These are phyloP conservation scores for Bombus sylvicola DNA, from an alignment of 1,140 invertebrate genomes.

Conservation along the genomic window DNA sequence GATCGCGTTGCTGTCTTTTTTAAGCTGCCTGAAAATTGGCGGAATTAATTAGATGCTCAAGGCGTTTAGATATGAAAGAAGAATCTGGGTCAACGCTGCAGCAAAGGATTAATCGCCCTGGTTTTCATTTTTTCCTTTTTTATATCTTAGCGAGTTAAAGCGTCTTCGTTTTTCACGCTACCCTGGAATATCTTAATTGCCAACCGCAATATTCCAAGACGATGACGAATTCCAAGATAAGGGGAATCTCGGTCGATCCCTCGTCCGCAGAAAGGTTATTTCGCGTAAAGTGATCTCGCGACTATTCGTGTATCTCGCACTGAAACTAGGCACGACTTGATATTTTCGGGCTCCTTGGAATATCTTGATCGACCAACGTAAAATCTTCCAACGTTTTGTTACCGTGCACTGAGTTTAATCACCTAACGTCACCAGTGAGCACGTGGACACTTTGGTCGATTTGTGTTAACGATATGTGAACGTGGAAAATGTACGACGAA, in stretches of 20 bases:
- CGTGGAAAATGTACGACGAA: too few species aligned
- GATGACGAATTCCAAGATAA: slow-evolving; percentile 4
- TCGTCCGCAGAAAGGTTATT: not conserved
- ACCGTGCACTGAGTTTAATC: not conserved
- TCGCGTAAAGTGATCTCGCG: too few species aligned
- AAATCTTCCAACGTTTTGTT: not conserved
- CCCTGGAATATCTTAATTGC: not conserved
- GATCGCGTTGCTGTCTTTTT: not conserved
- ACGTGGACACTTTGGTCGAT: too few species aligned
- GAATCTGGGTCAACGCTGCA: not conserved
- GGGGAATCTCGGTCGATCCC: not conserved
- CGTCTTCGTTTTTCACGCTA: not conserved
- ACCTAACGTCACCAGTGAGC: too few species aligned
- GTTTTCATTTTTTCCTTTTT: not conserved
- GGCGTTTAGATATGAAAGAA: not conserved
- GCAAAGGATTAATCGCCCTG: not conserved
- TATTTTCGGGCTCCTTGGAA: not conserved
- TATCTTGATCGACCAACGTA: not conserved
- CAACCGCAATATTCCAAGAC: not conserved
- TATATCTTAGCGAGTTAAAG: not conserved
- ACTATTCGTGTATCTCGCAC: not conserved
- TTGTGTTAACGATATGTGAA: too few species aligned
- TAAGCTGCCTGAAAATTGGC: not conserved
- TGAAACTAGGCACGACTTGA: not conserved
- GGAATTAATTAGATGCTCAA: not conserved